A percentile compares a stretch with the other conserved stretches of the same genome.
These are phyloP conservation scores for Basileuterus tristriatus DNA, from an alignment of 2,797 vertebrate genomes.

Conservation along the genomic window DNA sequence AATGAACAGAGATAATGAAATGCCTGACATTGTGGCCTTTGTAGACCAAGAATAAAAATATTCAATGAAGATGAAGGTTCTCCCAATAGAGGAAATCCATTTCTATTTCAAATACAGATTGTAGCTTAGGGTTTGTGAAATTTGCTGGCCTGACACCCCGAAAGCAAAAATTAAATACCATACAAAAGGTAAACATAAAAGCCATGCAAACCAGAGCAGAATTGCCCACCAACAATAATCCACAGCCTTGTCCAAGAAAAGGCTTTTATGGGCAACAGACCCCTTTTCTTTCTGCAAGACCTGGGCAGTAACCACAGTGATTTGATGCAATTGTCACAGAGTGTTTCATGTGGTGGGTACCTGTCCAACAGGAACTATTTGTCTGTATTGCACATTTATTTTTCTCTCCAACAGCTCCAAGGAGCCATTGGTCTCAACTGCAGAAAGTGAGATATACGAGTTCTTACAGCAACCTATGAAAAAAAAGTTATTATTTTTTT, in stretches of 20 bases:
- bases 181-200: neutral
- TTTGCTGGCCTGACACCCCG: neutral
- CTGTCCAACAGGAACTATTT: neutral
- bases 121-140: neutral
- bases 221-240: neutral
- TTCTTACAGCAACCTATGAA: neutral
- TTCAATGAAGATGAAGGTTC: neutral
- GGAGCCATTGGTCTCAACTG: neutral
- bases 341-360: neutral
- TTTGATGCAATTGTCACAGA: neutral
- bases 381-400: neutral
- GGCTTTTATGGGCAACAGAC: neutral
- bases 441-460: neutral
- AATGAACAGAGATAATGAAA: neutral
- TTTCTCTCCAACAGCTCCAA: neutral
- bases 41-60: neutral
- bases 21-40: neutral
- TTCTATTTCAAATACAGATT: neutral
- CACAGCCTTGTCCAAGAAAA: neutral
- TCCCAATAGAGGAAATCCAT: neutral
- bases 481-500: neutral
- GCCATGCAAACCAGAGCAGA: rapidly evolving
- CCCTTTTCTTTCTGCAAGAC: neutral
- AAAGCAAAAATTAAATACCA: neutral
- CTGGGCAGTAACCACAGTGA: neutral